Evolutionary conservation across 1,140 invertebrate species (phyloP).

Genomic region (Diorhabda elongata): DNA sequence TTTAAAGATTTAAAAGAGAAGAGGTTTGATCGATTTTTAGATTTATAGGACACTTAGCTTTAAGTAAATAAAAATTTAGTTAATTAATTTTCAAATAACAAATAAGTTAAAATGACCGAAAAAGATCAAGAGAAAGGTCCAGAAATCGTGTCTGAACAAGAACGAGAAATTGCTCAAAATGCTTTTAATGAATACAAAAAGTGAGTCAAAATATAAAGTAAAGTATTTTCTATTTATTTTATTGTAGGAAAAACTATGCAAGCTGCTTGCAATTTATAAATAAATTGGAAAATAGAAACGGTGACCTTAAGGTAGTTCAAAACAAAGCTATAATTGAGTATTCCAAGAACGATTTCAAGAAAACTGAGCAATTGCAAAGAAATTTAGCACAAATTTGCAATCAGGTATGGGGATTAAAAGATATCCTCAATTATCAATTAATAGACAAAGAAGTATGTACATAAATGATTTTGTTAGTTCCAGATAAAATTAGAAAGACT

Average conservation of each 20-base stretch:
- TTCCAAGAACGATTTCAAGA: slow-evolving; percentile 65
- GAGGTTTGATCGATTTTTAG: too few relatives aligned
- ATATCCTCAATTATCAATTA: too few relatives aligned
- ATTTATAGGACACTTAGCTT: too few relatives aligned
- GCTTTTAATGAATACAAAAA: slow-evolving; percentile 43
- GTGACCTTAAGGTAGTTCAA: slow-evolving; percentile 67
- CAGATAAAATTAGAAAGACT: slow-evolving; percentile 53
- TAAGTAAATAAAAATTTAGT: too few relatives aligned
- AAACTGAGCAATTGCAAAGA: slow-evolving; percentile 67
- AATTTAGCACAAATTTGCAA: slow-evolving; percentile 60
- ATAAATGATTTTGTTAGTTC: slow-evolving; percentile 39
- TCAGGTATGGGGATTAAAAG: slow-evolving; percentile 43
- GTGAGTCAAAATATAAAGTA: slow-evolving; percentile 24
- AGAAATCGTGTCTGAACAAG: slow-evolving; percentile 35
- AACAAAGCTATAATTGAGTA: slow-evolving; percentile 72
- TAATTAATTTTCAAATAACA: too few relatives aligned
- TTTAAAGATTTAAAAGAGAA: too few relatives aligned
- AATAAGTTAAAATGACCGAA: too few relatives aligned
- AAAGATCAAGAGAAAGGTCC: slow-evolving; percentile 23
- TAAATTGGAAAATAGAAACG: slow-evolving; percentile 55
- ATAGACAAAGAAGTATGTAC: too few relatives aligned
- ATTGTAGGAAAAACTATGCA: slow-evolving; percentile 50
- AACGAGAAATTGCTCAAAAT: slow-evolving; percentile 39
- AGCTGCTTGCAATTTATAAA: slow-evolving; percentile 57
- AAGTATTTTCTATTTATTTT: slow-evolving; percentile 13